These are phyloP conservation scores for Sebastes taczanowskii DNA, from an alignment of 2,797 vertebrate genomes.

Conservation along the genomic window DNA sequence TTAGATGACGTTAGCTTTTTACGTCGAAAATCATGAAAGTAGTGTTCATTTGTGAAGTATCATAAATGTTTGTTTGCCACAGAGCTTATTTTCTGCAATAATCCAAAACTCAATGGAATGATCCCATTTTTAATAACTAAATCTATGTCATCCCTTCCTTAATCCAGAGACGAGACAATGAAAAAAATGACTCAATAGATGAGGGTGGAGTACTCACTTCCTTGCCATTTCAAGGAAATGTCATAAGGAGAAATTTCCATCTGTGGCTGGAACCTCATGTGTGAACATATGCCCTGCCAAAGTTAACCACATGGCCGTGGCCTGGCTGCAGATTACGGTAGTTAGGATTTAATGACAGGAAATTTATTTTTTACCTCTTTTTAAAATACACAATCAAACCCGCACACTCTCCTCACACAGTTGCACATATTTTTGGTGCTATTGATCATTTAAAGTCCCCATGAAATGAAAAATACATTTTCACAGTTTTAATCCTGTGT, in stretches of 20 bases:
- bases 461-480: no score
- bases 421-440: background rate
- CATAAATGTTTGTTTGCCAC: no score
- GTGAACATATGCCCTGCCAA: background rate
- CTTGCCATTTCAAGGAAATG: constrained; percentile 11
- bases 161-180: background rate
- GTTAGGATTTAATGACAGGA: background rate
- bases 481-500: no score
- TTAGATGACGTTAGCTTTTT: no score
- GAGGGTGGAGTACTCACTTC: constrained; percentile 19
- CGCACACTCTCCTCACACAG: background rate
- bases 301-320: background rate
- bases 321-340: background rate
- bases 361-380: background rate
- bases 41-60: no score
- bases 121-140: no score
- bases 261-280: background rate
- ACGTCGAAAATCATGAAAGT: no score
- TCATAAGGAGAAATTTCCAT: background rate
- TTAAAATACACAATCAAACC: background rate
- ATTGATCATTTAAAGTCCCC: background rate
- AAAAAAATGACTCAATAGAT: background rate
- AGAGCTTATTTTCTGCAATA: no score
- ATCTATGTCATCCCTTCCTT: background rate
- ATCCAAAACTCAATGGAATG: no score